phyloP scores from a whole-genome alignment of 1,140 invertebrate species.

The Pygmarrhopalites habei region DNA sequence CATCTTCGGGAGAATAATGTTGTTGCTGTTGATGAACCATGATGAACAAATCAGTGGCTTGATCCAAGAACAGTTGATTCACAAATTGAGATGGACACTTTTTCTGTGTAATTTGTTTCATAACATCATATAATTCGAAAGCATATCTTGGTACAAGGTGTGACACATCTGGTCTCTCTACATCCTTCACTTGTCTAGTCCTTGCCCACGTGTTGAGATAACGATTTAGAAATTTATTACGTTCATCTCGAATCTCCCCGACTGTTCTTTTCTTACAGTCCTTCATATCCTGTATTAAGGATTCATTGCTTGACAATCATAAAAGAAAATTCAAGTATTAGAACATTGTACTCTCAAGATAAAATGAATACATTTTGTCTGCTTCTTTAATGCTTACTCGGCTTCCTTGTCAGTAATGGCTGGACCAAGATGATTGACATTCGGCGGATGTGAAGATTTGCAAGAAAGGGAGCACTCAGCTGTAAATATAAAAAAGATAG shows the following conservation, averaged over 20 bases:
- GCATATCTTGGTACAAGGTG: constrained; percentile 8
- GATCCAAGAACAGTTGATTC: constrained; percentile 17
- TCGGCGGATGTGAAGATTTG: neutral
- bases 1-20: constrained; percentile 1
- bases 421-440: neutral
- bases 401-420: no score
- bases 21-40: constrained; percentile 17
- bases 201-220: constrained; percentile 20
- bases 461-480: constrained; percentile 20
- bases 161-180: neutral
- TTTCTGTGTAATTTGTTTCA: constrained; percentile 18
- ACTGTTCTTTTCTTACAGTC: constrained; percentile 4
- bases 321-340: no score
- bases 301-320: no score
- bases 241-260: neutral
- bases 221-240: constrained; percentile 16
- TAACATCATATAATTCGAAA: constrained; percentile 12
- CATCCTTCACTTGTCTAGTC: constrained; percentile 7
- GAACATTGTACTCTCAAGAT: no score
- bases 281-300: neutral
- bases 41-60: constrained; percentile 24
- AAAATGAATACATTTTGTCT: no score
- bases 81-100: constrained; percentile 15
- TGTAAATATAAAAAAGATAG: neutral
- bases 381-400: no score